Conservation (phyloP, 2,888 invertebrate genomes). For the Acrobasis suavella region DNA sequence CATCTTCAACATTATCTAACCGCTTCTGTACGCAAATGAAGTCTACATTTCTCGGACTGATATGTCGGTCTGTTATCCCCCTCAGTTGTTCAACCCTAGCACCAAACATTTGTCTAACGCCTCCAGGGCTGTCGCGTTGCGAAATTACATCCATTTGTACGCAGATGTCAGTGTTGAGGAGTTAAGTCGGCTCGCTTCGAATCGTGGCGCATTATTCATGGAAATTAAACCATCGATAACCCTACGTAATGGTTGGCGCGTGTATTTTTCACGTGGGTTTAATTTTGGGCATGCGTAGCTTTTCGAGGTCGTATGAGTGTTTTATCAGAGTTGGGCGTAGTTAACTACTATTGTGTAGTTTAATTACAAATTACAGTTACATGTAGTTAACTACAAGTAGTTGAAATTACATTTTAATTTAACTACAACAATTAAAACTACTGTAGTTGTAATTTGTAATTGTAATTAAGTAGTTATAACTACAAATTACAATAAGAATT, state of each 20-base stretch:
- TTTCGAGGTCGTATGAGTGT: not conserved
- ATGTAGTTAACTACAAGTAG: too few relatives aligned
- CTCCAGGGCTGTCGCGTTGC: slow-evolving; percentile 69
- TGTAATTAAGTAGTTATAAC: too few relatives aligned
- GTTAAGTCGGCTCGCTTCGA: slow-evolving; percentile 65
- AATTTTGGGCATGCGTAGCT: not conserved
- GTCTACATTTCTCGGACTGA: slow-evolving; percentile 16
- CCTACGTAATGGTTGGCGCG: slow-evolving; percentile 28
- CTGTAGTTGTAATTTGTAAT: too few relatives aligned
- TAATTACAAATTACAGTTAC: too few relatives aligned
- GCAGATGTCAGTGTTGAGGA: slow-evolving; percentile 64
- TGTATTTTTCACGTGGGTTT: slow-evolving; percentile 11
- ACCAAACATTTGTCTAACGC: slow-evolving; percentile 70
- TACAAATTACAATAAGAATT: too few relatives aligned
- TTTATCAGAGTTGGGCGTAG: too few relatives aligned
- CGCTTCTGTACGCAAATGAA: not conserved
- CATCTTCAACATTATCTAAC: not conserved
- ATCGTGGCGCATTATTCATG: slow-evolving; percentile 71
- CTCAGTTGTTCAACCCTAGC: slow-evolving; percentile 41
- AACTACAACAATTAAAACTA: too few relatives aligned
- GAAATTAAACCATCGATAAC: slow-evolving; percentile 77
- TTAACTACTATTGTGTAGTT: too few relatives aligned
- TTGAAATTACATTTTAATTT: too few relatives aligned
- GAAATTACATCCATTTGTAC: slow-evolving; percentile 79
- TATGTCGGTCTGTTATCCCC: slow-evolving; percentile 12